These are phyloP conservation scores for Pinna nobilis DNA, from an alignment of 1,140 invertebrate genomes.

Conservation along the genomic window DNA sequence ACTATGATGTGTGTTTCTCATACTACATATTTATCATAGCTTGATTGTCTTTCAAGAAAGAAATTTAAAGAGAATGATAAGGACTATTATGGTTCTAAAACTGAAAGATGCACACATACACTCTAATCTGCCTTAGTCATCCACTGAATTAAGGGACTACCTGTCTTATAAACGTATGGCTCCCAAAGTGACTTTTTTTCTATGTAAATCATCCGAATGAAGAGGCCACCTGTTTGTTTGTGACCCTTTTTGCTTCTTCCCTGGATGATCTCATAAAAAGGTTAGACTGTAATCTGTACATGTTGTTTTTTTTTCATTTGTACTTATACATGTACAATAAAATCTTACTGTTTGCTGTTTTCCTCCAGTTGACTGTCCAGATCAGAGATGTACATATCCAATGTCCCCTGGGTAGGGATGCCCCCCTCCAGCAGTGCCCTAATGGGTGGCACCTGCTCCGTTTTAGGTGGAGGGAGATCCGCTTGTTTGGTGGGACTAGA, in stretches of 20 bases:
- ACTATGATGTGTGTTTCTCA: no score
- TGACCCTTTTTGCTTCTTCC: no score
- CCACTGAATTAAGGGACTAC: no score
- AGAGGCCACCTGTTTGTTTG: background rate
- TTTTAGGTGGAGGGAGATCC: background rate
- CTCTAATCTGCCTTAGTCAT: no score
- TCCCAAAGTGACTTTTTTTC: no score
- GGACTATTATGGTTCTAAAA: background rate
- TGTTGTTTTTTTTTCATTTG: background rate
- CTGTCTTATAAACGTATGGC: background rate
- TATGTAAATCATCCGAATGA: no score
- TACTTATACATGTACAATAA: constrained; percentile 4
- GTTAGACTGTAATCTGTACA: background rate
- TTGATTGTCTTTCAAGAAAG: no score
- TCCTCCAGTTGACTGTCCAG: constrained; percentile 57
- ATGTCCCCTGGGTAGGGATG: constrained; percentile 42
- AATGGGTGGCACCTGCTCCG: constrained; percentile 45
- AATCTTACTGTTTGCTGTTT: constrained; percentile 60
- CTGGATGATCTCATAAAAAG: no score
- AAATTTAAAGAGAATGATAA: no score
- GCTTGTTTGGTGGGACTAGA: background rate
- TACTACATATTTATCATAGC: no score
- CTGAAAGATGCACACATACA: background rate
- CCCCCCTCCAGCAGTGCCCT: constrained; percentile 43
- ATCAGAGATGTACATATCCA: constrained; percentile 55